Conservation (phyloP, 2,113 vertebrate species). For the Syngnathoides biaculeatus region DNA sequence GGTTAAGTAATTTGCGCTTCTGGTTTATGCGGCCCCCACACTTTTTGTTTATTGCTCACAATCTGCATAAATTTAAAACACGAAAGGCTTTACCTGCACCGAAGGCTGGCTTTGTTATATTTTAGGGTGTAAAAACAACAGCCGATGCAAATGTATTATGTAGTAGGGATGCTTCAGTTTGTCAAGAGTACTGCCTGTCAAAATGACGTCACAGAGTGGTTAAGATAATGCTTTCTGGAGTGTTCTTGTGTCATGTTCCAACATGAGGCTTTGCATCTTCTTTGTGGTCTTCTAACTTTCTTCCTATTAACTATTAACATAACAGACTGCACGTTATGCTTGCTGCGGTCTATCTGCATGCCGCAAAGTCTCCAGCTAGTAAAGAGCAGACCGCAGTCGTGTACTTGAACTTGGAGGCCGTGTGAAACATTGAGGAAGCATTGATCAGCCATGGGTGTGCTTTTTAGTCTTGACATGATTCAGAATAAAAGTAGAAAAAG, state of each 20-base stretch:
- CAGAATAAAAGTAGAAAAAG: neutral
- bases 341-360: neutral
- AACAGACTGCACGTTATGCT: neutral
- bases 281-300: conserved; percentile 6
- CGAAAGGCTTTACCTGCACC: neutral
- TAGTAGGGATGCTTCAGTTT: neutral
- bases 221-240: conserved; percentile 19
- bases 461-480: neutral
- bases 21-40: conserved; percentile 36
- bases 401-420: neutral
- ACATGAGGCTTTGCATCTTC: conserved; percentile 6
- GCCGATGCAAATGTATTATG: neutral
- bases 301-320: conserved; percentile 10
- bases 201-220: conserved; percentile 14
- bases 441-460: neutral
- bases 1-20: conserved; percentile 22
- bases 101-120: neutral
- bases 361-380: neutral
- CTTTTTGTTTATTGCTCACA: conserved; percentile 27
- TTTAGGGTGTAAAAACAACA: neutral
- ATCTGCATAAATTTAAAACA: conserved; percentile 12
- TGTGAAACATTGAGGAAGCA: neutral
- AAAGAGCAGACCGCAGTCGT: neutral
- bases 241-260: conserved; percentile 9
- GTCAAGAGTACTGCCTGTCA: conserved; percentile 7